Conservation (phyloP, 2,888 invertebrate species). For the Apamea anceps region DNA sequence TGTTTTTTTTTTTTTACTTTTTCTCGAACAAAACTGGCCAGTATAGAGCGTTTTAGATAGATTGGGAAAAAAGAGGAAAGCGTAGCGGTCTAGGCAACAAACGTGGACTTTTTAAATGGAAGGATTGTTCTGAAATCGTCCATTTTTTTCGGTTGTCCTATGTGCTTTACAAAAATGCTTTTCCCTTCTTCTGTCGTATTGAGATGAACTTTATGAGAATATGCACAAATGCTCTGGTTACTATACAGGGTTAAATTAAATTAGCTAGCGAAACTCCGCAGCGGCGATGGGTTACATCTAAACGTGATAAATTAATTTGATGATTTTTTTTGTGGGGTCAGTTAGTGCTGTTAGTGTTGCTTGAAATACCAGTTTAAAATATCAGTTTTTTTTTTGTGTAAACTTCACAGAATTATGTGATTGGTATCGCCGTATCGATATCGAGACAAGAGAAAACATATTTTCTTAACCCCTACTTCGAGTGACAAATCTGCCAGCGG, state of each 20-base stretch:
- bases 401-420: no score
- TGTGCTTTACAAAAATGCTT: constrained; percentile 3
- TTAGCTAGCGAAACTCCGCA: no score
- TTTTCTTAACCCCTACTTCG: background rate
- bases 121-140: constrained; percentile 5
- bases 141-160: background rate
- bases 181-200: background rate
- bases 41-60: constrained; percentile 41
- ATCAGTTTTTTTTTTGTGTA: no score
- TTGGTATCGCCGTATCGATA: no score
- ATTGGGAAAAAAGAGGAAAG: constrained; percentile 42
- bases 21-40: constrained; percentile 23
- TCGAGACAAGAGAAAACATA: background rate
- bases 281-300: no score
- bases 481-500: background rate
- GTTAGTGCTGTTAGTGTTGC: no score
- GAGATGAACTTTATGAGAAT: background rate
- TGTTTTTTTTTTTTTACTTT: constrained; percentile 1
- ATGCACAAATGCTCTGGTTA: background rate
- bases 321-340: no score
- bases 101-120: constrained; percentile 23
- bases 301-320: no score
- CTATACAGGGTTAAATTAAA: background rate
- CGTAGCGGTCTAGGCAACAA: background rate
- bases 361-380: no score